Conservation (phyloP, 2,113 vertebrate species). For the Cyanoliseus patagonus region DNA sequence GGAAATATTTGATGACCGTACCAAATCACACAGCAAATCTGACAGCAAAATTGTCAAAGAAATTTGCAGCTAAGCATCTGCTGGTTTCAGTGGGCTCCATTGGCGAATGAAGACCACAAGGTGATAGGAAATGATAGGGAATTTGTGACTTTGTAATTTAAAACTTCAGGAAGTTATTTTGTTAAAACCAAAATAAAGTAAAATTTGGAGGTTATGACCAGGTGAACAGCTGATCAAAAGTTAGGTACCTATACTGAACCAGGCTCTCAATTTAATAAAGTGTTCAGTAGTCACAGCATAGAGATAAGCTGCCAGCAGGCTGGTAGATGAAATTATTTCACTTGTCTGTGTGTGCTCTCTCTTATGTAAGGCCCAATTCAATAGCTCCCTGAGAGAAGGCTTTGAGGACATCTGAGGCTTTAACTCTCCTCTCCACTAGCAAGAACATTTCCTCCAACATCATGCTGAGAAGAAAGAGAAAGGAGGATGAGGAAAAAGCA, state of each 20-base stretch:
- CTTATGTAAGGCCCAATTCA: neutral
- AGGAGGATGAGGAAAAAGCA: accelerated
- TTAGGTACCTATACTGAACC: neutral
- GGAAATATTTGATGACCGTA: neutral
- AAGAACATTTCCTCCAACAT: neutral
- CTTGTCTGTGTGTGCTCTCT: neutral
- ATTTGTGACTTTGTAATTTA: neutral
- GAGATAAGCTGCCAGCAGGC: neutral
- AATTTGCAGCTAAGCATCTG: neutral
- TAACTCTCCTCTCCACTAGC: neutral
- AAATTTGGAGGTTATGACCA: neutral
- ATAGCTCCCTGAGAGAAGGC: neutral
- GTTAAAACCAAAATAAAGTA: neutral
- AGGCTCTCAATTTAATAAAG: neutral
- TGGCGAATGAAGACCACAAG: neutral
- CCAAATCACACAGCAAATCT: neutral
- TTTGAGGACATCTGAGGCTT: neutral
- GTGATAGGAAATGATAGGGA: neutral
- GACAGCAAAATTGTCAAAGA: neutral
- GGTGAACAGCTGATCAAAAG: neutral
- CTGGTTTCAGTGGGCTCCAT: neutral
- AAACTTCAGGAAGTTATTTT: neutral
- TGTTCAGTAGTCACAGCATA: neutral
- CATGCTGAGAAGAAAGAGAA: neutral
- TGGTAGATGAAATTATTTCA: neutral